These are phyloP conservation scores for Plodia interpunctella DNA, from an alignment of 1,140 invertebrate species.

Conservation along the genomic window DNA sequence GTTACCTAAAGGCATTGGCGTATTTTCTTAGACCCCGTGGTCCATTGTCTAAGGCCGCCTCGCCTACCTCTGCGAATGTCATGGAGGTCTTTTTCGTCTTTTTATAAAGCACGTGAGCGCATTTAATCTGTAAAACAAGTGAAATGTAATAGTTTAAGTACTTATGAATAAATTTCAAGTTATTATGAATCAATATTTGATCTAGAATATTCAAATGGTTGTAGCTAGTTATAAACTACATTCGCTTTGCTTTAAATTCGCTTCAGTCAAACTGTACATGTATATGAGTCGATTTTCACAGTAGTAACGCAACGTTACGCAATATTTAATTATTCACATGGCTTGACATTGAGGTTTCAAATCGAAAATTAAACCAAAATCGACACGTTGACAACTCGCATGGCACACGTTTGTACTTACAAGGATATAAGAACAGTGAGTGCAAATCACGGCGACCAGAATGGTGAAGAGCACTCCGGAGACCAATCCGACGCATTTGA, in stretches of 20 bases:
- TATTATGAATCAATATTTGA: too few species aligned
- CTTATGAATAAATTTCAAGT: too few species aligned
- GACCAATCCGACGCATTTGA: conserved; percentile 87
- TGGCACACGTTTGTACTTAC: conserved; percentile 76
- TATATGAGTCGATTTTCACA: not conserved
- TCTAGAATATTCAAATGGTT: too few species aligned
- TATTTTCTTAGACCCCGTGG: conserved; percentile 81
- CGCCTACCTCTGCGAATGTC: conserved; percentile 87
- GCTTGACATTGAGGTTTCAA: too few species aligned
- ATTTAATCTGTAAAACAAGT: conserved; percentile 81
- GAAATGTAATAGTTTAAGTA: too few species aligned
- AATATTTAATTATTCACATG: too few species aligned
- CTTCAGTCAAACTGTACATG: not conserved
- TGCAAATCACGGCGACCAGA: conserved; percentile 89
- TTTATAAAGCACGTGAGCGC: conserved; percentile 86
- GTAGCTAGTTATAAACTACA: too few species aligned
- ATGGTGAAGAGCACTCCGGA: conserved; percentile 87
- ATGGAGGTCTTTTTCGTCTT: conserved; percentile 82
- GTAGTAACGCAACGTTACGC: too few species aligned
- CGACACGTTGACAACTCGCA: too few species aligned
- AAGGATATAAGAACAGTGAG: conserved; percentile 90
- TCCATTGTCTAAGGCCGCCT: conserved; percentile 84
- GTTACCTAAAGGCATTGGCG: conserved; percentile 80
- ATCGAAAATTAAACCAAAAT: too few species aligned
- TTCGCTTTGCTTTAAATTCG: conserved; percentile 1